phyloP scores from a whole-genome alignment of 2,888 invertebrate genomes.

The Trisateles emortualis region DNA sequence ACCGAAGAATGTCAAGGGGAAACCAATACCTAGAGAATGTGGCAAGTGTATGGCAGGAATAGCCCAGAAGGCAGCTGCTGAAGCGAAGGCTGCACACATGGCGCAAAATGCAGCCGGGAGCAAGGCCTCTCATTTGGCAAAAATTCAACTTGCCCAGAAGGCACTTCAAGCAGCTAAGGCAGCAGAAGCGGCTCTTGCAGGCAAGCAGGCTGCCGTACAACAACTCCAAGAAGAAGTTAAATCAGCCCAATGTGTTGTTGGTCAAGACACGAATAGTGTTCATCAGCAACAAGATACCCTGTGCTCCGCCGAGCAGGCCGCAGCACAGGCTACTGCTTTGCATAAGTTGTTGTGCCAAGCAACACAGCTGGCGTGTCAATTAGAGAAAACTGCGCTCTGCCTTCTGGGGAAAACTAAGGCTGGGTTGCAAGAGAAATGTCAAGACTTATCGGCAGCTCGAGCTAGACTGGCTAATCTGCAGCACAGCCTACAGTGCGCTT shows the following conservation, averaged over 20 bases:
- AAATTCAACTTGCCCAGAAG: conserved; percentile 90
- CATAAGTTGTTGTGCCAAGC: conserved; percentile 79
- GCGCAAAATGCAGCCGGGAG: conserved; percentile 90
- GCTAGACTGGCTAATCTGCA: conserved; percentile 88
- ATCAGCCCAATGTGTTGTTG: conserved; percentile 88
- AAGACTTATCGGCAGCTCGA: conserved; percentile 89
- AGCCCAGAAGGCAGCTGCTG: conserved; percentile 91
- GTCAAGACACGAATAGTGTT: conserved; percentile 87
- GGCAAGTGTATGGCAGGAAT: conserved; percentile 87
- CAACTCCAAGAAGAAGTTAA: conserved; percentile 90
- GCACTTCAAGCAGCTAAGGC: conserved; percentile 91
- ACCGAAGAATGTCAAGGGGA: too few species aligned
- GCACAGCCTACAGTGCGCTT: conserved; percentile 88
- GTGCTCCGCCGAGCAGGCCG: conserved; percentile 88
- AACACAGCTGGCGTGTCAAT: conserved; percentile 82
- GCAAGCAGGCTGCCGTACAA: conserved; percentile 90
- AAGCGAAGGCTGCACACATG: conserved; percentile 91
- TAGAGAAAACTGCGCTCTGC: conserved; percentile 88
- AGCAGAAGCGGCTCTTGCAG: conserved; percentile 90
- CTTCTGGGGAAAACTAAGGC: conserved; percentile 85
- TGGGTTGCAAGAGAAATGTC: conserved; percentile 89
- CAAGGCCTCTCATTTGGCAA: conserved; percentile 90
- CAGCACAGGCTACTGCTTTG: conserved; percentile 86
- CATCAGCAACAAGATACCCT: conserved; percentile 88
- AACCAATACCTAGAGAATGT: not conserved